Evolutionary conservation across 2,113 vertebrate genomes (phyloP), one percentile per base, ranked within the genome.

Genomic region (Puffinus mauretanicus): DNA sequence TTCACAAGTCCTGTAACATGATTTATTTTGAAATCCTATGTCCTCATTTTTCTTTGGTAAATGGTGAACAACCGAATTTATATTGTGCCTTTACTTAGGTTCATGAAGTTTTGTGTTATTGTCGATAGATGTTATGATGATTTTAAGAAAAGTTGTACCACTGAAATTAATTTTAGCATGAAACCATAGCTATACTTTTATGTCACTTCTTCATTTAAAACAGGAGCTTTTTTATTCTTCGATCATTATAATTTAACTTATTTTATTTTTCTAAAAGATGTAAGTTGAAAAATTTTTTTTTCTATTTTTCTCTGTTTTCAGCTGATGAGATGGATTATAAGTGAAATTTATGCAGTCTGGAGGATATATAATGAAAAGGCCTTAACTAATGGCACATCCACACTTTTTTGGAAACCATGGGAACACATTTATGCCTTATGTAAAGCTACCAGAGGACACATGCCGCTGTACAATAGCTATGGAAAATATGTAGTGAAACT

Each of bases 401-500:
- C 47, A 27, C 76, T 96, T 10, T 22, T 49, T 34, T 99, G 99
- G 99, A 99, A 97, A 70, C 99, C 99, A 30, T 99, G 99, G 99
- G 99, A 99, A 67, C 99, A 99, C 87, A 99, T 99, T 95, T 99
- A 99, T 95, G 98, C 99, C 4, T 97, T 99, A 27, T 99, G 98
- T 97, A 99, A 99, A 95, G 98, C 96, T 60, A 95, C 72, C 26
- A 98, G 97, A 54, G 99, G 97, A 29, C 99, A 99, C 11, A 65
- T 98, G 80, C 99, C 99, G 3, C 97, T 99, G 26, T 99, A 99
- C 95, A 99, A 99, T 90, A 97, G 65, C 94, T 99, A 98, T 71
- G 99, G 99, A 88, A 99, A 99, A 97, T 99, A 99, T 4, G 36
- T 99, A 21, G 98, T 99, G 79, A 99, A 97, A 96, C 98, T 99